phyloP scores from a whole-genome alignment of 2,888 invertebrate species.

The Perizoma affinitatum region DNA sequence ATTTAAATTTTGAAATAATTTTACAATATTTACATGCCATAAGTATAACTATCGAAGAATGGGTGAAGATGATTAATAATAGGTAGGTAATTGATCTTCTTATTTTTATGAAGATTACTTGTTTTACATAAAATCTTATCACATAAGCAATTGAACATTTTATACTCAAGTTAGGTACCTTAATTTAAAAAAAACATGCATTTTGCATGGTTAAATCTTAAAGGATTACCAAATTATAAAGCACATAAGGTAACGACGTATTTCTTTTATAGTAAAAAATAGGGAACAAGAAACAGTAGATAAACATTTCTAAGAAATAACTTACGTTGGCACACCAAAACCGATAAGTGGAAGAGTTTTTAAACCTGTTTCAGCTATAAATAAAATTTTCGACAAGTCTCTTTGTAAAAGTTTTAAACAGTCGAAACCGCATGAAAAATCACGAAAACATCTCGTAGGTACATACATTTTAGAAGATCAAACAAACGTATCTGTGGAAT shows the following conservation, averaged over 20 bases:
- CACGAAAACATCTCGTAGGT: too few relatives aligned
- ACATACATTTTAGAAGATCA: neutral
- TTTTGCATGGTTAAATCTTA: conserved; percentile 9
- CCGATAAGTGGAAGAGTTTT: conserved; percentile 36
- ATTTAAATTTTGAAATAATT: conserved; percentile 47
- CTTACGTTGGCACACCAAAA: conserved; percentile 49
- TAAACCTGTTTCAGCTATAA: neutral
- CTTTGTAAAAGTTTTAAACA: too few relatives aligned
- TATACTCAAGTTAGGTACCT: neutral
- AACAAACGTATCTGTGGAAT: too few relatives aligned
- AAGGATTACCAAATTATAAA: conserved; percentile 8
- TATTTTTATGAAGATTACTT: conserved; percentile 4
- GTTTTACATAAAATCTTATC: conserved; percentile 22
- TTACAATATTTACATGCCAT: conserved; percentile 73
- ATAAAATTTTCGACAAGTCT: too few relatives aligned
- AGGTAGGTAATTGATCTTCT: neutral
- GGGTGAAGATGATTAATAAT: neutral
- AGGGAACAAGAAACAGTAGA: conserved; percentile 32
- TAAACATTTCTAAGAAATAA: conserved; percentile 34
- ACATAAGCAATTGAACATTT: conserved; percentile 25
- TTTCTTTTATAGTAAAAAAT: conserved; percentile 8
- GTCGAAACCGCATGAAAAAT: neutral
- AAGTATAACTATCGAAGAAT: conserved; percentile 14
- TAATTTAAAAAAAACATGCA: conserved; percentile 7
- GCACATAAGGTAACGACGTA: conserved; percentile 20